phyloP scores from a whole-genome alignment of 1,140 invertebrate genomes.

The Cotesia glomerata region DNA sequence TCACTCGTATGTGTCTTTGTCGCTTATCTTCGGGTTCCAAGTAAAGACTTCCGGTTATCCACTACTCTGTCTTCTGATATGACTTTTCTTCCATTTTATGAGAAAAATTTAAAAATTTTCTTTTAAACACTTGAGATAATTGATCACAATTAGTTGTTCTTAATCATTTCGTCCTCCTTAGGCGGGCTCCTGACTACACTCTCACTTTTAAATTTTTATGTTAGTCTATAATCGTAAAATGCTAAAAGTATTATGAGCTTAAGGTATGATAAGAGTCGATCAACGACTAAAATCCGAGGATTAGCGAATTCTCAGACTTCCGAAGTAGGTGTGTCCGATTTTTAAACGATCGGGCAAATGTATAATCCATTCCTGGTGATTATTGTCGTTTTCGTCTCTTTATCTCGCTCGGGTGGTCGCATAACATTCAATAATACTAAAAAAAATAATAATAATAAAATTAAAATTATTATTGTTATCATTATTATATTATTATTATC shows the following conservation, averaged over 20 bases:
- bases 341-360: neutral
- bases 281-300: neutral
- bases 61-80: neutral
- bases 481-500: too few species aligned
- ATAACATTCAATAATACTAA: neutral
- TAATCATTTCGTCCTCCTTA: too few species aligned
- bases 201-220: too few species aligned
- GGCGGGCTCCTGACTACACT: too few species aligned
- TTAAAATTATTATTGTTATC: too few species aligned
- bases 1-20: neutral
- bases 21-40: slow-evolving; percentile 4
- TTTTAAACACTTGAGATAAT: too few species aligned
- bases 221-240: too few species aligned
- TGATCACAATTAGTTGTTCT: too few species aligned
- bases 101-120: neutral
- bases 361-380: neutral
- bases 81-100: too few species aligned
- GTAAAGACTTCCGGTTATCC: slow-evolving; percentile 7
- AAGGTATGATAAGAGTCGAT: neutral
- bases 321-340: neutral
- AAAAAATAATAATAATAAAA: too few species aligned
- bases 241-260: too few species aligned
- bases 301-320: neutral
- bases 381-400: neutral
- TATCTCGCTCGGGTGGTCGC: neutral